phyloP scores from a whole-genome alignment of 2,113 vertebrate genomes.

The Gobiocypris rarus region DNA sequence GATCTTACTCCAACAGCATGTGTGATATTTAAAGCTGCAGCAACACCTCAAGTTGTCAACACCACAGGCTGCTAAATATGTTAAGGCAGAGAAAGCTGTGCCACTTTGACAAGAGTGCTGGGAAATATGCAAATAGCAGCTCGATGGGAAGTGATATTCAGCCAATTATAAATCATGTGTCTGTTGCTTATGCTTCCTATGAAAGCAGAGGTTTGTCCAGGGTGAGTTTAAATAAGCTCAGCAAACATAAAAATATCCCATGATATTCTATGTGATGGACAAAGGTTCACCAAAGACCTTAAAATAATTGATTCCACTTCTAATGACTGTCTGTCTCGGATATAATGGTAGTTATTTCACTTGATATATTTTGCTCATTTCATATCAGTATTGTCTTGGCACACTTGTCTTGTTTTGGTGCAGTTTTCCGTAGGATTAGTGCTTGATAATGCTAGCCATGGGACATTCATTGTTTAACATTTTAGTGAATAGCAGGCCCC shows the following conservation, averaged over 20 bases:
- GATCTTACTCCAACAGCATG: conserved; percentile 17
- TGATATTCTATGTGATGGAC: neutral
- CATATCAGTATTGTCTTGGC: neutral
- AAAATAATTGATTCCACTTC: neutral
- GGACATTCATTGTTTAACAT: neutral
- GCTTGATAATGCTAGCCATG: neutral
- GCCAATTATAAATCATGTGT: conserved; percentile 52
- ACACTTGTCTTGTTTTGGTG: neutral
- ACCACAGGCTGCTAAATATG: conserved; percentile 54
- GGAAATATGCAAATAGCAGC: conserved; percentile 52
- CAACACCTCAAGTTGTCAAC: conserved; percentile 49
- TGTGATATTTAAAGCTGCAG: conserved; percentile 37
- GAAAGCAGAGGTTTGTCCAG: conserved; percentile 37
- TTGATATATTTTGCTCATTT: conserved; percentile 21
- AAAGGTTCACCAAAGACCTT: conserved; percentile 15
- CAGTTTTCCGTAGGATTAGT: neutral
- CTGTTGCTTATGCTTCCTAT: conserved; percentile 40
- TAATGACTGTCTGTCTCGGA: neutral
- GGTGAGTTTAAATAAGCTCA: conserved; percentile 32
- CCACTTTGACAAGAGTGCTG: conserved; percentile 54
- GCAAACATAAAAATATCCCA: neutral
- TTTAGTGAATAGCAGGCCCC: neutral
- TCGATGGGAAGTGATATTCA: conserved; percentile 44
- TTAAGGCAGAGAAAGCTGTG: conserved; percentile 34
- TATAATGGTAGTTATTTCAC: conserved; percentile 2